Base-by-base conservation (phyloP, 1,140 invertebrate genomes). In the Drosophila oshimai region DNA sequence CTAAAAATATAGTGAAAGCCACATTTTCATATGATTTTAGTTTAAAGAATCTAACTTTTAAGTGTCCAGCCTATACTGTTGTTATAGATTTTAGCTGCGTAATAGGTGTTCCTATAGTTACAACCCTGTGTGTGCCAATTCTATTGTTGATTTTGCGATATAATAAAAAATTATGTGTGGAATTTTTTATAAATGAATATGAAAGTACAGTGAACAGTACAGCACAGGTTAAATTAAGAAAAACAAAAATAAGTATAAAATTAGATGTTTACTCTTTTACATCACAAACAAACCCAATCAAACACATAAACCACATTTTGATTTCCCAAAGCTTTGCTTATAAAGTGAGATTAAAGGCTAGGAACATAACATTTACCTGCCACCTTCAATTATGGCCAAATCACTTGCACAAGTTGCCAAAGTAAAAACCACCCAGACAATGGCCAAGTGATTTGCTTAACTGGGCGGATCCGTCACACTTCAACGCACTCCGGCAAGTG, bases 401-500 rank as follows among this genome's bases (percentile, higher is more conserved):
- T 54, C 17, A 37, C 2, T 6, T 24, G 26, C 5, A 15, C 9
- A 34, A 62, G 58, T 62, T 62, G 58, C 28, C 10, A 34, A 44
- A 42, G 37, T 34, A 18, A 22, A 26, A 60, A 15, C 57, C 26
- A 26, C 6, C 31, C 42, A 65, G 42, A 74, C 36, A 74, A 77
- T 75, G 49, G 55, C 26, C 68, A 53, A 46, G 29, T 71, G 53
- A 72, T 72, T 71, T 71, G 67, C 37, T 58, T 46, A 67, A 70
- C 64, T 58, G 45, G 51, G 68, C 53, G 53, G 46, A 51, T 51
- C 60, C 26, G 26, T 65, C 34, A 65, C 58, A 65, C 58, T 65
- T 65, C 58, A 49, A 12, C 33, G 49, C 65, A 72, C 47, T 39
- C 20, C 41, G 50, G 57, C 55, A 79, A 86, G 81, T 80, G 80